Conservation (phyloP, 2,888 invertebrate genomes). For the Lasius fuliginosus region DNA sequence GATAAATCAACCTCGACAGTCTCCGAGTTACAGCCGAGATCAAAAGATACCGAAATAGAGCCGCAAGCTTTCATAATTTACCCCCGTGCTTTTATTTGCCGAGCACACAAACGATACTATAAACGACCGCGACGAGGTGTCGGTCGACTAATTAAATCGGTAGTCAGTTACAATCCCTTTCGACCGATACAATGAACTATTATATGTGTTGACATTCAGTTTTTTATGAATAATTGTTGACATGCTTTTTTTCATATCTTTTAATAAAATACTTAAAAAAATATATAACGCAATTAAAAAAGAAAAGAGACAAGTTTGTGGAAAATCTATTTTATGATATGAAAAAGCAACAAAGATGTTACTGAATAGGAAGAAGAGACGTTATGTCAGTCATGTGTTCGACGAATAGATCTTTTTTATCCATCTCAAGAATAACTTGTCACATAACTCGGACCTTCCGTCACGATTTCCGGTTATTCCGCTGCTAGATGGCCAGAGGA, state of each 20-base stretch:
- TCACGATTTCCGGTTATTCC: constrained; percentile 76
- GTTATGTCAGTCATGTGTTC: neutral
- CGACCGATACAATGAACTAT: neutral
- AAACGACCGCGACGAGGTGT: constrained; percentile 26
- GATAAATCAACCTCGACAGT: constrained; percentile 42
- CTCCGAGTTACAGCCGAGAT: constrained; percentile 61
- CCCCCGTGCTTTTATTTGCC: constrained; percentile 25
- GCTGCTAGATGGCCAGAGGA: constrained; percentile 62
- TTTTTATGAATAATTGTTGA: neutral
- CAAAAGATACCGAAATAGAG: constrained; percentile 77
- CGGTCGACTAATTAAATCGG: constrained; percentile 43
- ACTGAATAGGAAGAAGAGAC: neutral
- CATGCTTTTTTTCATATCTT: neutral
- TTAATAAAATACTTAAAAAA: neutral
- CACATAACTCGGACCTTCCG: constrained; percentile 45
- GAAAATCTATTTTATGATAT: neutral
- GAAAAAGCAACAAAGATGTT: neutral
- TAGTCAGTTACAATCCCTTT: constrained; percentile 14
- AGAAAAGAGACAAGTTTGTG: neutral
- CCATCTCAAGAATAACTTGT: constrained; percentile 40
- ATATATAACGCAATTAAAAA: neutral
- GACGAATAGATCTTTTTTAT: constrained; percentile 4
- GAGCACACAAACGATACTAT: constrained; percentile 19
- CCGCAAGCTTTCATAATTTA: constrained; percentile 44
- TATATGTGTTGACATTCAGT: neutral